Evolutionary conservation across 92 coral and sea anemone genomes (phyloP).

Genomic region (Phymanthus crucifer): DNA sequence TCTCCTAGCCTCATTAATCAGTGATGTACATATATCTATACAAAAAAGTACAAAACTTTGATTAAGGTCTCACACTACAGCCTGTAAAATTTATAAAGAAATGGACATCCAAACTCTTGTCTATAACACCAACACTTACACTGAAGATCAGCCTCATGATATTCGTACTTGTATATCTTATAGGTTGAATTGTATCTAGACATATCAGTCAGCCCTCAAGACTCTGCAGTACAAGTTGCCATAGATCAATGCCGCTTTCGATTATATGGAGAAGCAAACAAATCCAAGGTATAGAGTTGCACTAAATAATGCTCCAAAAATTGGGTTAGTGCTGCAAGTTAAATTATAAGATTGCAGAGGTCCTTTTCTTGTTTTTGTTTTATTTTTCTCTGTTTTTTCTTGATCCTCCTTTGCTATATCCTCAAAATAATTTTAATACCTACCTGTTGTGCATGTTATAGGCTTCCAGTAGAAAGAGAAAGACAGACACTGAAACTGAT

Average conservation of each 20-base stretch:
- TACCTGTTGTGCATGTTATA: neutral
- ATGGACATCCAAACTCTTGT: too few relatives aligned
- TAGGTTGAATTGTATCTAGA: slow-evolving; percentile 61
- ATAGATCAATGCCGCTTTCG: slow-evolving; percentile 48
- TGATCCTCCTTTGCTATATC: too few relatives aligned
- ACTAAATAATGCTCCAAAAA: neutral
- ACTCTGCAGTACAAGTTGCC: slow-evolving; percentile 29
- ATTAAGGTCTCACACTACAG: too few relatives aligned
- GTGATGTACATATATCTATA: too few relatives aligned
- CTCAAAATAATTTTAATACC: too few relatives aligned
- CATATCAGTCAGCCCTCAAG: slow-evolving; percentile 42
- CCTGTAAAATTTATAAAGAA: too few relatives aligned
- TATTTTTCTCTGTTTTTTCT: too few relatives aligned
- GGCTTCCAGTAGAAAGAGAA: neutral
- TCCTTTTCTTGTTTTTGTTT: too few relatives aligned
- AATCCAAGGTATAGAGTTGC: slow-evolving; percentile 1
- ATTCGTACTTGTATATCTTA: neutral
- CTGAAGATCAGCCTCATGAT: too few relatives aligned
- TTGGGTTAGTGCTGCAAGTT: neutral
- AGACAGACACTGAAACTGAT: neutral
- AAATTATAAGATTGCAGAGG: too few relatives aligned
- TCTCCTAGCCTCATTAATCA: too few relatives aligned
- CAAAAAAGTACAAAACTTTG: too few relatives aligned
- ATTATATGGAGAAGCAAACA: slow-evolving; percentile 14
- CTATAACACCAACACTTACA: neutral